Evolutionary conservation across 2,888 invertebrate genomes (phyloP).

Genomic region (Myopa tessellatipennis): DNA sequence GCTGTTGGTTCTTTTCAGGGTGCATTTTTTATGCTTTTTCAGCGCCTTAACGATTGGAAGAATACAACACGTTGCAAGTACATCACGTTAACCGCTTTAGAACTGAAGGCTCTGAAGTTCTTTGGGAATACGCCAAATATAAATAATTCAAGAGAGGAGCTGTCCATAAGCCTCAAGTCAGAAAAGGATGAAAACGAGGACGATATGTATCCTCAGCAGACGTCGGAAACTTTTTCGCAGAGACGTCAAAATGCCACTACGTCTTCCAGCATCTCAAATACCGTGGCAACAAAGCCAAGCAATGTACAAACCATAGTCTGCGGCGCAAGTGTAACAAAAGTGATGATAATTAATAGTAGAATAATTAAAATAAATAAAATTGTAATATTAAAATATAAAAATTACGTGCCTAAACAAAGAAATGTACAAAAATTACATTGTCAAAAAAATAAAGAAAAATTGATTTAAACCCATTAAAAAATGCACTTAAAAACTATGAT

Average conservation of each 20-base stretch:
- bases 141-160: conserved; percentile 51
- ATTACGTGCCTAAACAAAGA: neutral
- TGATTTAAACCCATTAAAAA: too few species aligned
- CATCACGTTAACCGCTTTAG: conserved; percentile 62
- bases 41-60: conserved; percentile 67
- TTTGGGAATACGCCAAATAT: conserved; percentile 63
- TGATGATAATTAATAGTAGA: too few species aligned
- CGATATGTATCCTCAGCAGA: conserved; percentile 60
- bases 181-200: conserved; percentile 60
- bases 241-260: conserved; percentile 49
- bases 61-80: conserved; percentile 67
- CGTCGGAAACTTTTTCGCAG: conserved; percentile 60
- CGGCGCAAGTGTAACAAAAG: conserved; percentile 52
- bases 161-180: conserved; percentile 60
- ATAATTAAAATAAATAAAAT: too few species aligned
- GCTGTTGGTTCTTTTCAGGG: neutral
- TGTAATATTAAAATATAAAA: too few species aligned
- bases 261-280: conserved; percentile 22
- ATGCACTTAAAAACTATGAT: too few species aligned
- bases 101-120: conserved; percentile 60
- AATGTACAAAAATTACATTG: too few species aligned
- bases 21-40: conserved; percentile 19
- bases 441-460: too few species aligned
- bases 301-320: conserved; percentile 48
- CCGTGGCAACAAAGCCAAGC: conserved; percentile 44